Evolutionary conservation across 2,797 vertebrate species (phyloP), one percentile per base, ranked within the genome.

Genomic region (Gymnoscopelus braueri): DNA sequence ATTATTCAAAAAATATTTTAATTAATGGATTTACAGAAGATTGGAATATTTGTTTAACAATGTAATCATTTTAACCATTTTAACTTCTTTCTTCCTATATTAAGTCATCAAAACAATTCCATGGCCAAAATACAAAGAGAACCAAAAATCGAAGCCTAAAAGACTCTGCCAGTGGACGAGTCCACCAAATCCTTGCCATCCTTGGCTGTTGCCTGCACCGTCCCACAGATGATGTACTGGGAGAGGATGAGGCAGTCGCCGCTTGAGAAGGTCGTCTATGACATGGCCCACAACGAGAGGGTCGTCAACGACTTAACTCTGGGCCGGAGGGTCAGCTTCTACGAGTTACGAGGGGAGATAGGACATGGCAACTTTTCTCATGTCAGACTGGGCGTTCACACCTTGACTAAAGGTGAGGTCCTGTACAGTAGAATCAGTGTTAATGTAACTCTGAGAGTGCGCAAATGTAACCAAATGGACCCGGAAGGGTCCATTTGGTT

Each of bases 331-430:
- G 75, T 94, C 2, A 86, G 91, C 55, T 94, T 95, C 79, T 95
- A 95, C 9, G 94, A 95, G 74, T 90, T 95, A 54, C 84, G 93
- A 0, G 94, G 94, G 24, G 92, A 94, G 70, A 85, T 95, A 0
- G 94, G 94, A 0, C 82, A 86, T 8, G 94, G 94, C 0, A 95
- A 94, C 84, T 95, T 95, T 84, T 94, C 94, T 0, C 86, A 90
- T 0, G 94, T 95, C 65, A 92, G 75, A 66, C 74, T 95, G 66
- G 94, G 92, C 15, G 83, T 95, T 75, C 94, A 95, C 4, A 77
- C 79, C 5, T 74, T 95, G 71, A 94, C 92, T 0, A 92, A 94
- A 92, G 94, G 94, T 95, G 67, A 80, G 87, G 39, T 55, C 57
- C 14, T 1, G 12, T 3, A 0, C 12, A 6, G 7, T 66, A 14